Conservation (phyloP, 2,888 invertebrate species). For the Diaprepes abbreviatus region DNA sequence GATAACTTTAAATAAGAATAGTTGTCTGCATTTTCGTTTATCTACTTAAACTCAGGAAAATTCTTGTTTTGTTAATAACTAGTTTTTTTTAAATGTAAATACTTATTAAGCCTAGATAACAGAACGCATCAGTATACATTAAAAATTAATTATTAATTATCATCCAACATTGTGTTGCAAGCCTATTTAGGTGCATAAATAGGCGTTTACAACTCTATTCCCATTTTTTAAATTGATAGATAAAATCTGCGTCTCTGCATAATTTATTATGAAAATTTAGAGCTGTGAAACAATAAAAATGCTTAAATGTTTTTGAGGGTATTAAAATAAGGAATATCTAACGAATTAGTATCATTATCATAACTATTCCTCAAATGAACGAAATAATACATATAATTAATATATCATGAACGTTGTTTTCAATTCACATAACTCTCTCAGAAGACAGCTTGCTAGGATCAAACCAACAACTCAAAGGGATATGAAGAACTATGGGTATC, state of each 20-base stretch:
- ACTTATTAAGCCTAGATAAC: background rate
- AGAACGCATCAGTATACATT: constrained; percentile 1
- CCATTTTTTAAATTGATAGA: constrained; percentile 17
- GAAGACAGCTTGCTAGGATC: too few species aligned
- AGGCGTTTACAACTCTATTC: constrained; percentile 14
- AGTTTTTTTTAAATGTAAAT: background rate
- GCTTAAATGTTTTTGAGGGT: background rate
- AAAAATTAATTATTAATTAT: constrained; percentile 12
- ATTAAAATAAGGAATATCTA: too few species aligned
- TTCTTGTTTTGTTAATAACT: background rate
- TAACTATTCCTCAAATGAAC: too few species aligned
- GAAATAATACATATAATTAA: too few species aligned
- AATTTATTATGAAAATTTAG: background rate
- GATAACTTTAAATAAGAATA: too few species aligned
- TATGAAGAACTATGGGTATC: too few species aligned
- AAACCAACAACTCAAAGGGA: too few species aligned
- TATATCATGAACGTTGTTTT: too few species aligned
- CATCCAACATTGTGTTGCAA: constrained; percentile 7
- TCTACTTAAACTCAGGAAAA: background rate
- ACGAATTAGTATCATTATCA: too few species aligned
- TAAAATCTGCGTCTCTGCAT: constrained; percentile 5
- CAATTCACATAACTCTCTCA: too few species aligned
- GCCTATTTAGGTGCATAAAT: constrained; percentile 7
- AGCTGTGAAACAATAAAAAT: background rate
- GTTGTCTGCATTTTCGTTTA: too few species aligned